Conservation (phyloP, 2,113 vertebrate species). For the Paradisaea rubra region DNA sequence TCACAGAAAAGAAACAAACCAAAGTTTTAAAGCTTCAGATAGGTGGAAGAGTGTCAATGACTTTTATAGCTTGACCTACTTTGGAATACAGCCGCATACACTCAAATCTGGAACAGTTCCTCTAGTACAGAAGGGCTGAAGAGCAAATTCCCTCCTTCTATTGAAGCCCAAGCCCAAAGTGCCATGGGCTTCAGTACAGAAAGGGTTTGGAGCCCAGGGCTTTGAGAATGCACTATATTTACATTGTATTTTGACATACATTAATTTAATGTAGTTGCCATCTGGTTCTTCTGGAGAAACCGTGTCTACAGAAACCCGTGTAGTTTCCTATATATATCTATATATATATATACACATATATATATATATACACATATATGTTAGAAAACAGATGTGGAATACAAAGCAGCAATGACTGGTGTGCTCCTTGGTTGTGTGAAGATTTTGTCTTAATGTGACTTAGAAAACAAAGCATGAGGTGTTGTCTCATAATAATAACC, state of each 20-base stretch:
- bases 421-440: not conserved
- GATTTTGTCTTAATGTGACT: not conserved
- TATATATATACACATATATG: too few species aligned
- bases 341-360: rapidly evolving
- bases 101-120: not conserved
- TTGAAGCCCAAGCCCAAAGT: not conserved
- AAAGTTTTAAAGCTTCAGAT: not conserved
- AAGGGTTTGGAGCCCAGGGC: not conserved
- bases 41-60: not conserved
- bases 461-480: not conserved
- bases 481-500: not conserved
- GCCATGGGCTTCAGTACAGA: not conserved
- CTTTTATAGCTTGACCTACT: conserved; percentile 18
- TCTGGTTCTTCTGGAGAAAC: not conserved
- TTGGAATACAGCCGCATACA: not conserved
- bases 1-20: not conserved
- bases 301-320: not conserved
- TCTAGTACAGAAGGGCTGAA: not conserved
- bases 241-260: not conserved
- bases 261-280: not conserved
- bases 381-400: not conserved
- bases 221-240: rapidly evolving
- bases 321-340: not conserved
- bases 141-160: not conserved
- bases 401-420: not conserved